Percentiles rank a stretch among this genome's conserved stretches.
Evolutionary conservation across 2,797 vertebrate genomes (phyloP).

Genomic region (Hyperoplus immaculatus): DNA sequence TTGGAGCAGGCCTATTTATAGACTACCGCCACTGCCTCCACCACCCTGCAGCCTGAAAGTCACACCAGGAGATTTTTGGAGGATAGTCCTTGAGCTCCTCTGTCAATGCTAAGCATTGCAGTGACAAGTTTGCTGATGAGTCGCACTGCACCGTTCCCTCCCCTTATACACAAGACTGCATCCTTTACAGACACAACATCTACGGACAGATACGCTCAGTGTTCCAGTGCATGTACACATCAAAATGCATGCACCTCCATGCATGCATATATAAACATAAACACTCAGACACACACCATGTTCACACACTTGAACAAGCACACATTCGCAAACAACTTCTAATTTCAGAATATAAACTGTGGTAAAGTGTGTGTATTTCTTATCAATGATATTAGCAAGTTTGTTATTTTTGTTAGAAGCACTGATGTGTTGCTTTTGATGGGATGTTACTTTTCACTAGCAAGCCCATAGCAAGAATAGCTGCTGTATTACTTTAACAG

Average conservation of each 20-base stretch:
- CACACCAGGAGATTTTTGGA: slow-evolving; percentile 75
- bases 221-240: not conserved
- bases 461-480: slow-evolving; percentile 16
- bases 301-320: slow-evolving; percentile 33
- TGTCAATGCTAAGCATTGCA: slow-evolving; percentile 71
- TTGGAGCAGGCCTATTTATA: slow-evolving; percentile 82
- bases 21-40: slow-evolving; percentile 53
- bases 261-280: slow-evolving; percentile 3
- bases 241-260: not conserved
- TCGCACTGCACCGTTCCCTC: slow-evolving; percentile 76
- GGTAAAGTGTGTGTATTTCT: slow-evolving; percentile 1
- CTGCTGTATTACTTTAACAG: slow-evolving; percentile 14
- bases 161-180: slow-evolving; percentile 33
- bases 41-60: slow-evolving; percentile 78
- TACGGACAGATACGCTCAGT: slow-evolving; percentile 5
- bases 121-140: slow-evolving; percentile 81
- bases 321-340: slow-evolving; percentile 14
- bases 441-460: not conserved
- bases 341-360: slow-evolving; percentile 13
- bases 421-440: slow-evolving; percentile 18
- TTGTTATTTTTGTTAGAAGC: slow-evolving; percentile 2
- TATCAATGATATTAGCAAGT: not conserved
- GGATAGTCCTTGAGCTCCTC: slow-evolving; percentile 76
- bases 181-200: slow-evolving; percentile 30
- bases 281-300: slow-evolving; percentile 8